Percentiles rank a stretch among this genome's conserved stretches.
Evolutionary conservation across 2,888 invertebrate genomes (phyloP).

Genomic region (Bellardia pandia): DNA sequence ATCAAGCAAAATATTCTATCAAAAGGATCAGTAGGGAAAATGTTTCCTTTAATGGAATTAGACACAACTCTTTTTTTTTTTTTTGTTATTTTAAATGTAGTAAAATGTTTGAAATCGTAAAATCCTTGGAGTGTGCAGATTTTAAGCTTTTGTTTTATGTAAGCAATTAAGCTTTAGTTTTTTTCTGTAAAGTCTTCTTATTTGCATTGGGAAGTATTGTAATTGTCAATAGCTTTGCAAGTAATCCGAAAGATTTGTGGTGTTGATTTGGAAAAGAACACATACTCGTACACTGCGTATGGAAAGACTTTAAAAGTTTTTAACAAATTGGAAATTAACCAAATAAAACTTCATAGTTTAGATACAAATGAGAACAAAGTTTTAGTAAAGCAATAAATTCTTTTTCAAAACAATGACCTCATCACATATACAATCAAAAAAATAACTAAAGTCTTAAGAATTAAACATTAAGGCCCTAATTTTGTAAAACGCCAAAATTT

Average conservation of each 20-base stretch:
- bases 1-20: conserved; percentile 24
- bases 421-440: too few species aligned
- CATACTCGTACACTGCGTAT: too few species aligned
- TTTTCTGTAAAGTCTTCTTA: background rate
- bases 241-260: background rate
- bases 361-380: too few species aligned
- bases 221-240: conserved; percentile 29
- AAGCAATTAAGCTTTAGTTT: conserved; percentile 25
- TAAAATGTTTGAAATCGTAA: conserved; percentile 38
- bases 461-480: too few species aligned
- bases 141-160: conserved; percentile 10
- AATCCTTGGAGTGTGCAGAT: conserved; percentile 3
- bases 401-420: too few species aligned
- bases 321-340: too few species aligned
- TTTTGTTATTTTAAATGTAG: background rate
- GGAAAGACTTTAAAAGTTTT: too few species aligned
- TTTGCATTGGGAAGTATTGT: background rate
- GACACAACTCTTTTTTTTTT: conserved; percentile 23
- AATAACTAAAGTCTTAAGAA: too few species aligned
- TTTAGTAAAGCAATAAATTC: too few species aligned
- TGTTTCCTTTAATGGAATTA: conserved; percentile 49
- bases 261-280: too few species aligned
- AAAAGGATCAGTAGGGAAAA: conserved; percentile 46
- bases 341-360: too few species aligned
- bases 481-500: too few species aligned